Conservation (phyloP, 2,113 vertebrate species). For the Acrocephalus kingi region DNA sequence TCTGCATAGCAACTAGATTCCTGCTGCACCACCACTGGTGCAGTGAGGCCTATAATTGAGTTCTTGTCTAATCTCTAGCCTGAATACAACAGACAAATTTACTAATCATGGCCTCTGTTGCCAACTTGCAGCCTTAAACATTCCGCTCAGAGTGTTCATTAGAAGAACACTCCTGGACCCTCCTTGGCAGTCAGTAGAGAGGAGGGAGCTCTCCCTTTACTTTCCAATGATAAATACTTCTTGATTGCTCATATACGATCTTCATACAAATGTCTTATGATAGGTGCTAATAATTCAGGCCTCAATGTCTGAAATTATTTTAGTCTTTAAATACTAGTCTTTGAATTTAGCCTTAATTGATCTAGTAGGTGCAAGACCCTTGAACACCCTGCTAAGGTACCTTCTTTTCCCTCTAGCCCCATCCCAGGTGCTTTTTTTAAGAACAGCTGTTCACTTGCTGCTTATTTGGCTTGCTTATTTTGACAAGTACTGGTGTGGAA, state of each 20-base stretch:
- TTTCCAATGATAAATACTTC: not conserved
- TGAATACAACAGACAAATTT: not conserved
- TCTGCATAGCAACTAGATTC: not conserved
- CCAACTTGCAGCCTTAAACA: not conserved
- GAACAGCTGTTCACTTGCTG: not conserved
- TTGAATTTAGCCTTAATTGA: not conserved
- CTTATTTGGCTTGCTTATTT: not conserved
- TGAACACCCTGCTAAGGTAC: not conserved
- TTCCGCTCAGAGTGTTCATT: not conserved
- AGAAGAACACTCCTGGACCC: not conserved
- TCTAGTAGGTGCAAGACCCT: not conserved
- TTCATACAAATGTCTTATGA: not conserved
- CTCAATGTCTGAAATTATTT: not conserved
- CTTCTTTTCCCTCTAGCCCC: not conserved
- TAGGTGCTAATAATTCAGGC: not conserved
- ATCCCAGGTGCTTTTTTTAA: not conserved
- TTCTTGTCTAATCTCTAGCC: not conserved
- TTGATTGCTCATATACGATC: not conserved
- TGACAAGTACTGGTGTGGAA: not conserved
- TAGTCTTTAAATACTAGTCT: not conserved
- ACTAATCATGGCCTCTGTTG: not conserved
- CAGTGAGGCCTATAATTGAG: not conserved
- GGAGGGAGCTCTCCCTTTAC: not conserved
- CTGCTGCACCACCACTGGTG: not conserved
- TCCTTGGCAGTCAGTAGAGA: fast-evolving